phyloP scores from a whole-genome alignment of 1,140 invertebrate genomes.

The Brachionus angularis region DNA sequence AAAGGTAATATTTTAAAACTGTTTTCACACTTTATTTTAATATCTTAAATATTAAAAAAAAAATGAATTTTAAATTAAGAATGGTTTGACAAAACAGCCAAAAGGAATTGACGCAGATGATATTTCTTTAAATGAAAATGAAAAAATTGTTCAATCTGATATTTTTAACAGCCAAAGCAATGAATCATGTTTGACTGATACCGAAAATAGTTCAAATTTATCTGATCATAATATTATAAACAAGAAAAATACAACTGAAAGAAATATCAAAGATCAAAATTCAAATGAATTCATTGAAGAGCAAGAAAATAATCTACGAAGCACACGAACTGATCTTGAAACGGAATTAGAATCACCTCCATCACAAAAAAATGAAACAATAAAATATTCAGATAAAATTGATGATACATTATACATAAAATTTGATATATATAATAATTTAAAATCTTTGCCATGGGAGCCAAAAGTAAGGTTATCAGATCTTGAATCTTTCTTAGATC shows the following conservation, averaged over 20 bases:
- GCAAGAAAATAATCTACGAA: too few relatives aligned
- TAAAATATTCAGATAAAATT: background rate
- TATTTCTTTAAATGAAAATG: background rate
- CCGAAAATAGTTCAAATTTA: too few relatives aligned
- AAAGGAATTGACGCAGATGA: slow-evolving; percentile 40
- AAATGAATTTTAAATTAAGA: slow-evolving; percentile 6
- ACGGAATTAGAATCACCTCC: too few relatives aligned
- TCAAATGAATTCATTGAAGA: too few relatives aligned
- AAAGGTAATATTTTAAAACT: slow-evolving; percentile 19
- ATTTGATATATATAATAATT: background rate
- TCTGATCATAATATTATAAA: too few relatives aligned
- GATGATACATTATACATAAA: slow-evolving; percentile 20
- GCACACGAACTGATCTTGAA: too few relatives aligned
- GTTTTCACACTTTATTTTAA: too few relatives aligned
- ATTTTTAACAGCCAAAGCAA: slow-evolving; percentile 45
- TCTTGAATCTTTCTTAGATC: slow-evolving; percentile 80
- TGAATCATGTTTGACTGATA: too few relatives aligned
- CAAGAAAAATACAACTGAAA: too few relatives aligned
- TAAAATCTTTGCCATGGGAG: slow-evolving; percentile 76
- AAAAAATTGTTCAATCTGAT: slow-evolving; percentile 9
- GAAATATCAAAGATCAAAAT: too few relatives aligned
- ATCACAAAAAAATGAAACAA: too few relatives aligned
- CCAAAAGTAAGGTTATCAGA: slow-evolving; percentile 71
- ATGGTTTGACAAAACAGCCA: slow-evolving; percentile 37
- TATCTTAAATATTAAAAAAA: slow-evolving; percentile 7